A percentile compares a stretch with the other conserved stretches of the same genome.
These are phyloP conservation scores for Hycleus phaleratus DNA, from an alignment of 1,140 invertebrate genomes.

Conservation along the genomic window DNA sequence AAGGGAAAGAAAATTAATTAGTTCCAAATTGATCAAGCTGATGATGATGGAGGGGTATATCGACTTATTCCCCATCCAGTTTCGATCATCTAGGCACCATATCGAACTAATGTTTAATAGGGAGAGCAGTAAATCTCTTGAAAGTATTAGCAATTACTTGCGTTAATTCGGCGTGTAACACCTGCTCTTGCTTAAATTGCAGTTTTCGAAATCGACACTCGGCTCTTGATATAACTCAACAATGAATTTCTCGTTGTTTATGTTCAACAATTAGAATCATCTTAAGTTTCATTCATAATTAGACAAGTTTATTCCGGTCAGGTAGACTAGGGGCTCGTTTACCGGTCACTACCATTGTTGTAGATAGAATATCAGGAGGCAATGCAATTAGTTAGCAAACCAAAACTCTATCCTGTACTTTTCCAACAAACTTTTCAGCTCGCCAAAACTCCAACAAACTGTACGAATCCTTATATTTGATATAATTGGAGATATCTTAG, in stretches of 20 bases:
- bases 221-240: too few species aligned
- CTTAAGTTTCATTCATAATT: background rate
- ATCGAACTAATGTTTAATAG: slow-evolving; percentile 34
- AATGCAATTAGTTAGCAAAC: slow-evolving; percentile 20
- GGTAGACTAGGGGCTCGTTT: slow-evolving; percentile 13
- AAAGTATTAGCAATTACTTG: slow-evolving; percentile 40
- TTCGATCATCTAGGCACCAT: slow-evolving; percentile 17
- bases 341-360: slow-evolving; percentile 13
- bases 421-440: slow-evolving; percentile 18
- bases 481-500: slow-evolving; percentile 25
- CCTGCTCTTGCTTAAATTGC: slow-evolving; percentile 32
- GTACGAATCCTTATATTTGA: slow-evolving; percentile 20
- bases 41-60: too few species aligned
- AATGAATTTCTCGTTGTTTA: too few species aligned
- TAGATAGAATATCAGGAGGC: slow-evolving; percentile 22
- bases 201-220: slow-evolving; percentile 21
- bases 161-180: slow-evolving; percentile 38
- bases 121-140: slow-evolving; percentile 33
- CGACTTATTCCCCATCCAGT: too few species aligned
- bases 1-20: too few species aligned
- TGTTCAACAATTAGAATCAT: too few species aligned
- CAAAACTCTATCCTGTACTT: slow-evolving; percentile 15
- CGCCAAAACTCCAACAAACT: slow-evolving; percentile 3
- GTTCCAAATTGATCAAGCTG: too few species aligned
- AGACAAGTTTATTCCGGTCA: slow-evolving; percentile 17